phyloP scores from a whole-genome alignment of 1,140 invertebrate species.

The Micrasema longulum region DNA sequence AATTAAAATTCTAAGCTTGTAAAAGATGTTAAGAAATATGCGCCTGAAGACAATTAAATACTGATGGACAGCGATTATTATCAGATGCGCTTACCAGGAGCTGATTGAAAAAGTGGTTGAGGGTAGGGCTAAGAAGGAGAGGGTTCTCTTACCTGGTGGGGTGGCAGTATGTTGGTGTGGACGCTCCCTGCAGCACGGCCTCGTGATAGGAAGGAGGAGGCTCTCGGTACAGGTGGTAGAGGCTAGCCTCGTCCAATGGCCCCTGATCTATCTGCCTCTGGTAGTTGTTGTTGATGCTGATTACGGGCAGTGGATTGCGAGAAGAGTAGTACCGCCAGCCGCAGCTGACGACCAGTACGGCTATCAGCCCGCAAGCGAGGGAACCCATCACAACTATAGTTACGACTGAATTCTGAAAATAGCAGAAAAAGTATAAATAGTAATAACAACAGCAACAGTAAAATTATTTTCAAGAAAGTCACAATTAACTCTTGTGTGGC shows the following conservation, averaged over 20 bases:
- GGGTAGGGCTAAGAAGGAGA: no score
- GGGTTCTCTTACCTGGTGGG: constrained; percentile 49
- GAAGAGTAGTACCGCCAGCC: constrained; percentile 46
- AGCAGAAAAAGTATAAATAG: no score
- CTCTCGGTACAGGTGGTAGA: constrained; percentile 51
- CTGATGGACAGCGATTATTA: no score
- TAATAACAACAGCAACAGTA: no score
- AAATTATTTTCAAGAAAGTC: no score
- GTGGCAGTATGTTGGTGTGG: constrained; percentile 47
- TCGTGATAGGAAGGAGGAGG: constrained; percentile 52
- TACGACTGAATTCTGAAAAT: constrained; percentile 49
- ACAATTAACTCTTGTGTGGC: no score
- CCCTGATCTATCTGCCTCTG: constrained; percentile 41
- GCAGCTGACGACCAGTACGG: constrained; percentile 40
- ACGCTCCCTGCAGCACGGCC: constrained; percentile 51
- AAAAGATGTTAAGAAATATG: no score
- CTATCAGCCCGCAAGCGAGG: constrained; percentile 47
- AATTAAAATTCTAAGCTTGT: no score
- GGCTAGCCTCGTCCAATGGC: constrained; percentile 47
- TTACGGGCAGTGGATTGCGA: constrained; percentile 14
- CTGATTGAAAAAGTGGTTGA: no score
- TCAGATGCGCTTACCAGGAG: no score
- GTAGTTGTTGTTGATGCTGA: constrained; percentile 37
- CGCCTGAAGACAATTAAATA: no score
- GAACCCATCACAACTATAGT: constrained; percentile 49